These are phyloP conservation scores for Tetragnatha montana DNA, from an alignment of 2,888 invertebrate genomes.

Conservation along the genomic window DNA sequence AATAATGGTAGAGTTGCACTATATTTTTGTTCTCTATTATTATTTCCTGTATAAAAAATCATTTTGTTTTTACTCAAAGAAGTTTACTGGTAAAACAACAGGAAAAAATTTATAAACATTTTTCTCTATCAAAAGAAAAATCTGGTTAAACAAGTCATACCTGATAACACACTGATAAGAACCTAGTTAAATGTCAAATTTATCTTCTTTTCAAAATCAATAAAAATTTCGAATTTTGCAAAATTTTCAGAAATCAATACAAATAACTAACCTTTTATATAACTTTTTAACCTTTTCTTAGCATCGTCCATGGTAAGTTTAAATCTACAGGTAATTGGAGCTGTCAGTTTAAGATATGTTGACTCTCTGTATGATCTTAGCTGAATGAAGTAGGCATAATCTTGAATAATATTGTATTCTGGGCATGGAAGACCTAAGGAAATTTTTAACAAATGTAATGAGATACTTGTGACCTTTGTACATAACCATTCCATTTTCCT, in stretches of 20 bases:
- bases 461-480: no score
- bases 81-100: no score
- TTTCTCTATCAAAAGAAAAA: no score
- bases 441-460: neutral
- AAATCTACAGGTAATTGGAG: conserved; percentile 22
- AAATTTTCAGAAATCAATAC: neutral
- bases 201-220: neutral
- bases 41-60: conserved; percentile 27
- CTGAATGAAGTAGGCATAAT: conserved; percentile 66
- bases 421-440: conserved; percentile 59
- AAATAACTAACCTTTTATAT: conserved; percentile 43
- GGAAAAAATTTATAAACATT: no score
- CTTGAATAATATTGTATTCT: conserved; percentile 57
- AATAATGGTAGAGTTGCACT: conserved; percentile 49
- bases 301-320: conserved; percentile 44
- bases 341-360: conserved; percentile 33
- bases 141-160: no score
- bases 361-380: conserved; percentile 46
- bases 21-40: conserved; percentile 54
- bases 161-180: neutral
- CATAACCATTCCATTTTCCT: no score
- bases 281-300: conserved; percentile 31
- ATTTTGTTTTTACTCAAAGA: no score
- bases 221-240: neutral
- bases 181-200: neutral